Base-by-base conservation (phyloP, 2,888 invertebrate genomes). In the Cheilosia vernalis region DNA sequence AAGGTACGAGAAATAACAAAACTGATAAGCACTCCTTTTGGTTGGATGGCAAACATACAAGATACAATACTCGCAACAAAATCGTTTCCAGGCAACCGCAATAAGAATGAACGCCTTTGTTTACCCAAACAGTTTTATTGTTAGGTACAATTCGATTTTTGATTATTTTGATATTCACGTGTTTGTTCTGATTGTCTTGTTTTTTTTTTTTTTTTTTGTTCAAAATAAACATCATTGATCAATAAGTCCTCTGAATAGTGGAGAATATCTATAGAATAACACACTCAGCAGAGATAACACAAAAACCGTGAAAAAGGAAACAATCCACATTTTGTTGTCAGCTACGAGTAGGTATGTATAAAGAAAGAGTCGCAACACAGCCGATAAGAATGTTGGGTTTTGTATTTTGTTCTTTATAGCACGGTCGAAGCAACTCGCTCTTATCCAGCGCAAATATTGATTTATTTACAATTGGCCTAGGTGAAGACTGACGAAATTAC, bases 231-330 rank as follows among this genome's bases (percentile, higher is more conserved):
- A 82, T n/a, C 51, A 77, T 73, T 67, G 72, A 78, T 78, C 72
- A 83, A 83, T 83, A 82, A 56, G 78, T 83, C 73, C 73, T 83
- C 83, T 78, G 83, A 83, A 78, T 73, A 67, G 67, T 24, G 51
- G 27, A 15, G 15, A 72, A 49, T 73, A 63, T 69, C 55, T 56
- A 63, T 49, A 73, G 30, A 63, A 53, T 42, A 61, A 73, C 51
- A 61, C 6, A 27, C 40, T 33, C 44, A 42, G 6, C 5, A 13
- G 15, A 44, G 73, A 73, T 63, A 73, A 73, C 73, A 61, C 4
- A 61, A 15, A 15, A 15, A 42, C 19, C 42, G 53, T 72, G 49
- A 56, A 42, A 47, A 72, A 73, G 63, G 73, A 73, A 73, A 73
- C 53, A 73, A 61, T 73, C 42, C 21, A 63, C 63, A 73, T 53